Conservation (phyloP, 2,888 invertebrate species). For the Lithodes maja region DNA sequence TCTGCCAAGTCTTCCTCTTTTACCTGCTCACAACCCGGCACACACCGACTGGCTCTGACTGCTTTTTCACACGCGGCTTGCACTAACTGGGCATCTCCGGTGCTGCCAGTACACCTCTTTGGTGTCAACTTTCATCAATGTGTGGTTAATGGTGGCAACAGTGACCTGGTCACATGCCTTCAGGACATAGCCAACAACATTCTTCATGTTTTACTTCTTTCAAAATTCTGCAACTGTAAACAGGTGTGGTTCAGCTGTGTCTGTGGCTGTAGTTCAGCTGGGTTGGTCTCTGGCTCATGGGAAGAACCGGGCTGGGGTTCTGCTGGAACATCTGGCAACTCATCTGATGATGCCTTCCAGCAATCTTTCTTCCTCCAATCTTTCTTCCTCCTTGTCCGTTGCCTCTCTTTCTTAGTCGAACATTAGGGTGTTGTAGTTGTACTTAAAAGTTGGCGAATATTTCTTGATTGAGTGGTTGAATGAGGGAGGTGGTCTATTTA, state of each 20-base stretch:
- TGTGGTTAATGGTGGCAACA: background rate
- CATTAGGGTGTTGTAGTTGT: background rate
- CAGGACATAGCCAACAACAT: background rate
- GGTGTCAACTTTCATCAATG: background rate
- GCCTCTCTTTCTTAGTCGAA: background rate
- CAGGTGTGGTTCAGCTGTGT: background rate
- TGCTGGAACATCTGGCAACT: background rate
- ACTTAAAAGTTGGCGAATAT: background rate
- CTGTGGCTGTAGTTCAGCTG: background rate
- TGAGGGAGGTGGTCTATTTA: background rate
- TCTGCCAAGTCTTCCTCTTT: background rate
- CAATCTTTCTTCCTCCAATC: background rate
- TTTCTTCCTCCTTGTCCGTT: background rate
- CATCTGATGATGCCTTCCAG: background rate
- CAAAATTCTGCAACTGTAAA: background rate
- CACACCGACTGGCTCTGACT: background rate
- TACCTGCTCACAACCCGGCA: background rate
- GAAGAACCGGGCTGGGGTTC: background rate
- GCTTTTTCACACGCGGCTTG: background rate
- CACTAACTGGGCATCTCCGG: background rate
- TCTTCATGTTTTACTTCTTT: background rate
- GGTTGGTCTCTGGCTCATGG: background rate
- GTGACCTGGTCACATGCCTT: background rate
- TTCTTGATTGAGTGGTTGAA: background rate
- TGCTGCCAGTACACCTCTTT: background rate